Evolutionary conservation across 2,113 vertebrate genomes (phyloP), one percentile per base, ranked within the genome.

Genomic region (Nicator chloris): DNA sequence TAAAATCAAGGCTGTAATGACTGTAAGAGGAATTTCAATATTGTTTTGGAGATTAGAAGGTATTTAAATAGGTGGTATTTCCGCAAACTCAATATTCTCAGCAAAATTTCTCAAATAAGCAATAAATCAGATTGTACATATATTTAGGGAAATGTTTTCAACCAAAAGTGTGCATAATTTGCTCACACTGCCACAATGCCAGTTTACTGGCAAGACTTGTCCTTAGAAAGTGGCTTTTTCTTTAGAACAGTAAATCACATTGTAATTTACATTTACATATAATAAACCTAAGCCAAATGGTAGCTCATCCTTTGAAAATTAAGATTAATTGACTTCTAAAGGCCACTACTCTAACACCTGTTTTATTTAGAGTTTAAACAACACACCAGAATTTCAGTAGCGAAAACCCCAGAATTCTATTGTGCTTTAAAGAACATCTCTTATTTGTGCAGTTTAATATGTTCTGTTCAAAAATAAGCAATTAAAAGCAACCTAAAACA

Each of bases 351-450:
- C 80, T 90, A 96, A 95, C 86, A 96, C 90, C 85, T 97, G 53
- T 69, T 95, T 97, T 97, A 96, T 97, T 97, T 91, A 70, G 80
- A 80, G 90, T 86, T 96, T 86, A 84, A 96, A 96, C 96, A 93
- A 93, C 81, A 94, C 49, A 94, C 12, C 65, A 91, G 82, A 84
- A 96, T 94, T 96, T 92, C 91, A 90, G 90, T 64, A 95, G 94
- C 19, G 21, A 96, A 82, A 95, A 91, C 79, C 68, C 73, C 18
- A 95, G 96, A 79, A 56, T 95, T 83, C 80, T 69, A 84, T 63
- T 80, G 92, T 76, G 82, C 33, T 95, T 96, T 75, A 96, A 96
- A 95, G 80, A 77, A 64, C 19, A 87, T 94, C 82, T 95, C 69
- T 61, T 95, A 86, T 82, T 96, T 31, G 8, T 79, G 92, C 93